phyloP scores from a whole-genome alignment of 2,888 invertebrate genomes.

The Dilophus febrilis region DNA sequence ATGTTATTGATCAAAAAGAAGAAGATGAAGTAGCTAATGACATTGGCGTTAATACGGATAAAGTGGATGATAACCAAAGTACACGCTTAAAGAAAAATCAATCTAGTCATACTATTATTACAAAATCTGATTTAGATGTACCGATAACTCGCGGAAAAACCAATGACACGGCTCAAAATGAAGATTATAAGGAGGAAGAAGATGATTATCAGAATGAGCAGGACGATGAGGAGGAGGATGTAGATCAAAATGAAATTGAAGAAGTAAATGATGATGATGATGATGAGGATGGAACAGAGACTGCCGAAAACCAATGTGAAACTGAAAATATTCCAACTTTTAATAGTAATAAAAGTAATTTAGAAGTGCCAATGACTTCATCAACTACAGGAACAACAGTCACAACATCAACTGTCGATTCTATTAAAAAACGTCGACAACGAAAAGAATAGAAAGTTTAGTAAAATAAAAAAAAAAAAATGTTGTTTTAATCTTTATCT shows the following conservation, averaged over 20 bases:
- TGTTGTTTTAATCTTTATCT: too few species aligned
- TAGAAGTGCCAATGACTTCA: too few species aligned
- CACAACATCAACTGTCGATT: too few species aligned
- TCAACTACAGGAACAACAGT: too few species aligned
- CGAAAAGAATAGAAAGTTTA: too few species aligned
- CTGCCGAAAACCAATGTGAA: too few species aligned
- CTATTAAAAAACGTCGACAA: too few species aligned
- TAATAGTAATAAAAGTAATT: too few species aligned
- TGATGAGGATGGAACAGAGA: too few species aligned
- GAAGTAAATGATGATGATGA: neutral
- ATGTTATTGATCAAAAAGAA: constrained; percentile 10
- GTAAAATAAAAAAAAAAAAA: too few species aligned
- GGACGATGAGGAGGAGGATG: constrained; percentile 4
- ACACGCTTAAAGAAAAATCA: constrained; percentile 6
- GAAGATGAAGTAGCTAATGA: constrained; percentile 7
- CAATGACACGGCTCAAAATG: constrained; percentile 9
- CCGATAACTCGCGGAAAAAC: constrained; percentile 5
- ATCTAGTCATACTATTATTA: constrained; percentile 22
- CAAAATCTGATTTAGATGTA: constrained; percentile 30
- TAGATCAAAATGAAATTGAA: constrained; percentile 1
- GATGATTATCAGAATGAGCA: constrained; percentile 1
- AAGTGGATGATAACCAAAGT: constrained; percentile 8
- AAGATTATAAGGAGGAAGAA: constrained; percentile 8
- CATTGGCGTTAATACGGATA: too few species aligned
- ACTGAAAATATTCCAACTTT: too few species aligned